These are phyloP conservation scores for Chaetoderma sp. DNA, from an alignment of 2,888 invertebrate genomes.

Conservation along the genomic window DNA sequence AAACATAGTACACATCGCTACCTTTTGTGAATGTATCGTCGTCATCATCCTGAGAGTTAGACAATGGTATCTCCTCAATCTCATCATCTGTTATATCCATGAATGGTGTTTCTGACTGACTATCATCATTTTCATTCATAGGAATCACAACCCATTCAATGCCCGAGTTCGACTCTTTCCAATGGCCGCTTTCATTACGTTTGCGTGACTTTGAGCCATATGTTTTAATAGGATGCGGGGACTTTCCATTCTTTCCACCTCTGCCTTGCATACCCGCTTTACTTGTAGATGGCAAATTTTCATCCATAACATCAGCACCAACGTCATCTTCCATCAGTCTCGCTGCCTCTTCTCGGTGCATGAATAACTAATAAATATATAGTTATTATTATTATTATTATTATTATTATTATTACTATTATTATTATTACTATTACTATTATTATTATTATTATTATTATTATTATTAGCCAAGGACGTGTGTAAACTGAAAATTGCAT, in stretches of 20 bases:
- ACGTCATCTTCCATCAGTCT: conserved; percentile 57
- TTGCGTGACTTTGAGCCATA: conserved; percentile 41
- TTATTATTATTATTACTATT: too few species aligned
- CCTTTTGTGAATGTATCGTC: conserved; percentile 94
- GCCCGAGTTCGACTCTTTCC: conserved; percentile 64
- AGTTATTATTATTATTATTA: too few species aligned
- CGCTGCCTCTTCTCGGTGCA: conserved; percentile 52
- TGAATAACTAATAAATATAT: conserved; percentile 53
- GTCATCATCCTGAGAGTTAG: conserved; percentile 74
- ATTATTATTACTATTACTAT: too few species aligned
- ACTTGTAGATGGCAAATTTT: too few species aligned
- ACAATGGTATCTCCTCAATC: conserved; percentile 30
- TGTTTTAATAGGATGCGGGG: conserved; percentile 37
- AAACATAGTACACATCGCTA: conserved; percentile 70
- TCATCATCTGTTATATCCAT: conserved; percentile 36
- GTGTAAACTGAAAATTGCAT: too few species aligned
- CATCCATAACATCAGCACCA: too few species aligned
- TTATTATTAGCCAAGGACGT: too few species aligned
- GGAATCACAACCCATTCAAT: conserved; percentile 64
- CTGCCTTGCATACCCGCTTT: too few species aligned
- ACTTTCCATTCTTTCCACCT: too few species aligned
- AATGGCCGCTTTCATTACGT: conserved; percentile 62
- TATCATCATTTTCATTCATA: background rate
- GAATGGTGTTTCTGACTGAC: conserved; percentile 4
- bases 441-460: too few species aligned